These are phyloP conservation scores for Eristalis pertinax DNA, from an alignment of 2,888 invertebrate genomes.

Conservation along the genomic window DNA sequence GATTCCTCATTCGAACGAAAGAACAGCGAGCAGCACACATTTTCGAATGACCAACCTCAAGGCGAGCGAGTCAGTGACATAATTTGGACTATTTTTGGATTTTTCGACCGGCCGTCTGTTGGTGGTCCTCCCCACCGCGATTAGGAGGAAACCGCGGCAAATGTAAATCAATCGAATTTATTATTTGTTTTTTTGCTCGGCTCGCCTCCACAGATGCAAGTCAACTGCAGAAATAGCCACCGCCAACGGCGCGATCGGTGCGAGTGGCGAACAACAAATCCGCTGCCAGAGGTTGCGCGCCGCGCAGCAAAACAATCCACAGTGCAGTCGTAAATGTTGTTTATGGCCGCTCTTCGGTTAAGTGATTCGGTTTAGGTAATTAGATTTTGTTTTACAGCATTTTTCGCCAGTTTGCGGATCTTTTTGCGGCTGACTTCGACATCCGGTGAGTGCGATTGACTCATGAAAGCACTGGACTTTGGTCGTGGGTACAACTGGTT, in stretches of 20 bases:
- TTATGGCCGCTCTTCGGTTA: neutral
- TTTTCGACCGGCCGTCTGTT: neutral
- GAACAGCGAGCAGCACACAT: neutral
- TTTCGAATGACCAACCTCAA: conserved; percentile 43
- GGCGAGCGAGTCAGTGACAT: conserved; percentile 45
- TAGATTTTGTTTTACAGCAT: neutral
- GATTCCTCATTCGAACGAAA: neutral
- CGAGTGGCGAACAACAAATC: neutral
- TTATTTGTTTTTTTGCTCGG: neutral
- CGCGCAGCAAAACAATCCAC: neutral
- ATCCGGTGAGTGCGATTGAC: neutral
- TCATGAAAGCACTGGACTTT: neutral
- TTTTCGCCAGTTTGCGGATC: neutral
- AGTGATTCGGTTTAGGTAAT: neutral
- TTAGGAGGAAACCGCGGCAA: neutral
- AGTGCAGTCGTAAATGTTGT: neutral
- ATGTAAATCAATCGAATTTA: neutral
- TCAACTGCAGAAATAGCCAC: neutral
- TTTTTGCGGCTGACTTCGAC: neutral
- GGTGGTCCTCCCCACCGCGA: neutral
- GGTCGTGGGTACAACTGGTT: neutral
- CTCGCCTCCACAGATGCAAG: neutral
- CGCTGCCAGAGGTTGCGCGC: neutral
- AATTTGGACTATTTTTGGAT: conserved; percentile 13
- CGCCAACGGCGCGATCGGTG: neutral